Base-by-base conservation (phyloP, 2,888 invertebrate species). In the Tipula unca region DNA sequence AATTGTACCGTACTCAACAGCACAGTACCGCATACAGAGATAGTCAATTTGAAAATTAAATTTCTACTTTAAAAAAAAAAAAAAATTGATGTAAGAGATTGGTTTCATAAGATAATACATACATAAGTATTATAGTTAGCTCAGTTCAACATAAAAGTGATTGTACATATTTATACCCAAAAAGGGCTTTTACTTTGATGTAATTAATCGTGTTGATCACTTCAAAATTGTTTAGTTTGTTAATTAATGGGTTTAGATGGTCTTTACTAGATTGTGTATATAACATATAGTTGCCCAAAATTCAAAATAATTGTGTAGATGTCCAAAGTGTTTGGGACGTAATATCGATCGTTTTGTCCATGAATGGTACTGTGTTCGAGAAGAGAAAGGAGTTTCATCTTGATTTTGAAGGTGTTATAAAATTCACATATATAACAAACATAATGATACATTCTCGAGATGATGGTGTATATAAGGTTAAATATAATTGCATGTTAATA, bases 111-210 rank as follows among this genome's bases (percentile, higher is more conserved):
- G 69, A 69, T 69, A 69, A 69, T 69, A 69, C 25, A 69, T 25
- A 10, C n/a, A n/a, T n/a, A n/a, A n/a, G n/a, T n/a, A n/a, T n/a
- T n/a, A n/a, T n/a, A n/a, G n/a, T n/a, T 69, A 69, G 69, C 25
- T 13, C 48, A 48, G 17, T 48, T 48, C 69, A 69, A 69, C 69
- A 25, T 25, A 69, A 69, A 69, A 69, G 69, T 69, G 69, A 69
- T 69, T 69, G 69, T 69, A 20, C 69, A 54, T 54, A 54, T 13
- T 10, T 8, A 39, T 54, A 25, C 25, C 1, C 8, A 25, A 69
- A 69, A 69, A 69, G 69, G 69, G 69, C 69, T 69, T 69, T 69
- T 69, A 69, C 69, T 69, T 69, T 69, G 69, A 69, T 69, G 69
- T 69, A 69, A 69, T 69, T 69, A 69, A 69, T 69, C 69, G 69